Evolutionary conservation across 2,888 invertebrate genomes (phyloP).

Genomic region (Cephus pulcher): DNA sequence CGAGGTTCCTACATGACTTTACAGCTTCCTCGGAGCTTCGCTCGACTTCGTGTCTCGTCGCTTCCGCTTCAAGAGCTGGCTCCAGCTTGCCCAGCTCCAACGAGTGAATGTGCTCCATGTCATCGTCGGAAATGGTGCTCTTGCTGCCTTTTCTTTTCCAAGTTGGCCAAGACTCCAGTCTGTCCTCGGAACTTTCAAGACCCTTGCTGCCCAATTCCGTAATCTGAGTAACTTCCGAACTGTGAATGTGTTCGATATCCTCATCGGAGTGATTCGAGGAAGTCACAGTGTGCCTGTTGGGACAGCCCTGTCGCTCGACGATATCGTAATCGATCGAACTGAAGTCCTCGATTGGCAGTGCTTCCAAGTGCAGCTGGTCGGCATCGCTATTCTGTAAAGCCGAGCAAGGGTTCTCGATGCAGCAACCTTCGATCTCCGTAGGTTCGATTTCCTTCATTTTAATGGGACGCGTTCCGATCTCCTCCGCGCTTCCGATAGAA

Average conservation of each 20-base stretch:
- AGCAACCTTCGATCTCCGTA: not conserved
- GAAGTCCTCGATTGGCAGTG: constrained; percentile 39
- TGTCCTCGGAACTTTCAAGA: constrained; percentile 22
- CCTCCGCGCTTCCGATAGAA: not conserved
- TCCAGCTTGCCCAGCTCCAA: constrained; percentile 32
- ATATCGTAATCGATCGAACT: constrained; percentile 53
- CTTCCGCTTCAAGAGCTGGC: not conserved
- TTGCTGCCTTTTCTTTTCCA: constrained; percentile 33
- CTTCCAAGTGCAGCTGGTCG: constrained; percentile 26
- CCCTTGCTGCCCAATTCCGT: constrained; percentile 17
- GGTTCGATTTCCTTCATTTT: not conserved
- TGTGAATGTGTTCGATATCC: constrained; percentile 55
- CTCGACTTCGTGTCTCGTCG: not conserved
- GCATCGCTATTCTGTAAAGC: not conserved
- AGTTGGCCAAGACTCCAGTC: constrained; percentile 21
- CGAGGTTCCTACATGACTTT: not conserved
- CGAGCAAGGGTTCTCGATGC: not conserved
- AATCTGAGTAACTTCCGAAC: constrained; percentile 39
- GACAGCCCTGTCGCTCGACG: constrained; percentile 35
- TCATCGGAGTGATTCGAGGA: constrained; percentile 52
- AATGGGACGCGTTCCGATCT: not conserved
- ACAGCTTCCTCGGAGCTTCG: not conserved
- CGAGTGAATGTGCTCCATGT: constrained; percentile 50
- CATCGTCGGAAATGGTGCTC: constrained; percentile 50
- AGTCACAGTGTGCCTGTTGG: constrained; percentile 29